phyloP scores from a whole-genome alignment of 2,797 vertebrate species.

The Hypotaenidia okinawae region DNA sequence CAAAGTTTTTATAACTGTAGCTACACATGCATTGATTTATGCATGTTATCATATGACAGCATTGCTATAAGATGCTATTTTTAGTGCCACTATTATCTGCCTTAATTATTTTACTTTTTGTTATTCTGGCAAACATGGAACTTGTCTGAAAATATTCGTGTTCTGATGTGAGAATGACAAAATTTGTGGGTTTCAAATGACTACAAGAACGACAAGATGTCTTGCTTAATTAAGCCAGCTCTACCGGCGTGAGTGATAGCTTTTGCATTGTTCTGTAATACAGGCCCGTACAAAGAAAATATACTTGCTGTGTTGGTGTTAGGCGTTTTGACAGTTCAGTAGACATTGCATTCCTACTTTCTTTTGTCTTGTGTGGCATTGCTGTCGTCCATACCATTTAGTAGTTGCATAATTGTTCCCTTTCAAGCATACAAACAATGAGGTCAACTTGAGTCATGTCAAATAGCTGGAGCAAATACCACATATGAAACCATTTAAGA shows the following conservation, averaged over 20 bases:
- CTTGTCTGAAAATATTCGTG: conserved; percentile 63
- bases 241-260: conserved; percentile 20
- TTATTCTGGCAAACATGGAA: conserved; percentile 52
- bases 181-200: conserved; percentile 56
- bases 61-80: conserved; percentile 16
- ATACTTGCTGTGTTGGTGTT: background rate
- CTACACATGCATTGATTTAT: background rate
- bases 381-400: conserved; percentile 44
- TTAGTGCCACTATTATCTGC: conserved; percentile 40
- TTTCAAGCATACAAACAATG: conserved; percentile 59
- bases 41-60: background rate
- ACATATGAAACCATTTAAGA: conserved; percentile 73
- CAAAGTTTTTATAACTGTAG: background rate
- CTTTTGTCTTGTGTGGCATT: conserved; percentile 8
- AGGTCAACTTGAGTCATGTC: conserved; percentile 65
- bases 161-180: conserved; percentile 68
- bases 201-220: conserved; percentile 43
- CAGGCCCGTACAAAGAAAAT: background rate
- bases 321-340: background rate
- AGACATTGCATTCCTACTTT: background rate
- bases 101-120: conserved; percentile 45
- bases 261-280: background rate
- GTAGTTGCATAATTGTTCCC: conserved; percentile 65
- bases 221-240: conserved; percentile 45
- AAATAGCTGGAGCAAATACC: conserved; percentile 53